Evolutionary conservation across 2,113 vertebrate species (phyloP), one percentile per base, ranked within the genome.

Genomic region (Clinocottus analis): DNA sequence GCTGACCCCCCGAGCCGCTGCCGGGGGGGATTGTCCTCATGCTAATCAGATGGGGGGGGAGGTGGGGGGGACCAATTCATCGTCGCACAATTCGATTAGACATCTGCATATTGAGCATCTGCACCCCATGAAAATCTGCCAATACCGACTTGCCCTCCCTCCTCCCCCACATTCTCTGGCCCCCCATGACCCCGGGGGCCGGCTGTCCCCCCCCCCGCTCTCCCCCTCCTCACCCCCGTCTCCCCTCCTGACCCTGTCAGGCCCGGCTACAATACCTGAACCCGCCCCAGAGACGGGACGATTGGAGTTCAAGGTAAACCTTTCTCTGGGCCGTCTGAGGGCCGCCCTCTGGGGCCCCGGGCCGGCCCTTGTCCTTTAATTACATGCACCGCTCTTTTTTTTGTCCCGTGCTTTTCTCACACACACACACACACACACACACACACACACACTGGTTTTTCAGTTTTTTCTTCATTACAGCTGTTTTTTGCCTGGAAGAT

Each of bases 21-120:
- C 87, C 37, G 9, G 76, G 84, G 9, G 76, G 84, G 79, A 94
- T 94, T 94, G 93, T 94, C 85, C 88, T 82, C 58, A 95, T 95
- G 94, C 92, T 92, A 95, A 95, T 94, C 78, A 87, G 91, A 69
- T 76, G 70, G n/a, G n/a, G n/a, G n/a, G 43, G 91, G 71, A 77
- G 70, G 43, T 83, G 78, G 85, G 43, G 84, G 78, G 85, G 72
- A 81, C 89, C 91, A 86, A 94, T 94, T 94, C 89, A 94, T 89
- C 68, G 90, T 83, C 59, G 76, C 90, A 91, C 93, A 93, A 93
- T 95, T 95, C 87, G 90, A 94, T 94, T 91, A 92, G 93, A 93
- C 93, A 94, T 94, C 94, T 94, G 94, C 93, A 94, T 93, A 94
- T 93, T 93, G 92, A 94, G 94, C 95, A 95, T 95, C 95, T 95